These are phyloP conservation scores for Parotia lawesii DNA, from an alignment of 2,113 vertebrate genomes.

Conservation along the genomic window DNA sequence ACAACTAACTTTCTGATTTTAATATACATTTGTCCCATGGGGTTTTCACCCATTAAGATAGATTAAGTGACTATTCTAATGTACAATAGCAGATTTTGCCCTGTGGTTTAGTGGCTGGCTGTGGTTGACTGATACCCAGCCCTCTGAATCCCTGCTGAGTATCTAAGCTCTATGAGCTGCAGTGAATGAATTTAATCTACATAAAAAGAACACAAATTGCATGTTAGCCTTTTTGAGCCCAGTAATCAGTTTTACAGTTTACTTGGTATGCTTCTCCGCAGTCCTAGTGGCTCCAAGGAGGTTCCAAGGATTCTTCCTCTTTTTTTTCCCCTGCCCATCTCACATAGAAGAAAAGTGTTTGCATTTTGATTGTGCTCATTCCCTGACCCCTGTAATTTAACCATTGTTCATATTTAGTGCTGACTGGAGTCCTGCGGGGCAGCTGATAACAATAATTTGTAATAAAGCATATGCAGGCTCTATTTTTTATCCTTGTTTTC, in stretches of 20 bases:
- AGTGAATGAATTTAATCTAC: slow-evolving; percentile 81
- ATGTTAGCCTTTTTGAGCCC: slow-evolving; percentile 74
- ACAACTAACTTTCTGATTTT: slow-evolving; percentile 65
- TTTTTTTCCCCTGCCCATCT: background rate
- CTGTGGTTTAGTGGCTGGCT: slow-evolving; percentile 79
- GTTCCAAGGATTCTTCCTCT: slow-evolving; percentile 40
- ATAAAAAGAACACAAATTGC: slow-evolving; percentile 81
- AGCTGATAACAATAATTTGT: slow-evolving; percentile 78
- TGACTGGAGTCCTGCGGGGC: slow-evolving; percentile 68
- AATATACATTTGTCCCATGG: slow-evolving; percentile 71
- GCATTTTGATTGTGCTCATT: slow-evolving; percentile 74
- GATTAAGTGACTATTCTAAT: slow-evolving; percentile 83
- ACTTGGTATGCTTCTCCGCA: slow-evolving; percentile 48
- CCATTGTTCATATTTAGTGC: slow-evolving; percentile 74
- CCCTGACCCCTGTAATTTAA: slow-evolving; percentile 73
- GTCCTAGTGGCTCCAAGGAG: slow-evolving; percentile 60
- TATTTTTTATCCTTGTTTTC: slow-evolving; percentile 45
- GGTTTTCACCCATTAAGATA: slow-evolving; percentile 81
- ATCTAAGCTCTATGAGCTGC: slow-evolving; percentile 77
- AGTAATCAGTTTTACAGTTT: slow-evolving; percentile 68
- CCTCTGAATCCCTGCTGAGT: slow-evolving; percentile 80
- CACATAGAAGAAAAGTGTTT: slow-evolving; percentile 69
- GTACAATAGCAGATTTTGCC: slow-evolving; percentile 83
- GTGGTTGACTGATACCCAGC: slow-evolving; percentile 85
- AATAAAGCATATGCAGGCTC: slow-evolving; percentile 36